Evolutionary conservation across 2,113 vertebrate species (phyloP), one percentile per base, ranked within the genome.

Genomic region (Aegypius monachus): DNA sequence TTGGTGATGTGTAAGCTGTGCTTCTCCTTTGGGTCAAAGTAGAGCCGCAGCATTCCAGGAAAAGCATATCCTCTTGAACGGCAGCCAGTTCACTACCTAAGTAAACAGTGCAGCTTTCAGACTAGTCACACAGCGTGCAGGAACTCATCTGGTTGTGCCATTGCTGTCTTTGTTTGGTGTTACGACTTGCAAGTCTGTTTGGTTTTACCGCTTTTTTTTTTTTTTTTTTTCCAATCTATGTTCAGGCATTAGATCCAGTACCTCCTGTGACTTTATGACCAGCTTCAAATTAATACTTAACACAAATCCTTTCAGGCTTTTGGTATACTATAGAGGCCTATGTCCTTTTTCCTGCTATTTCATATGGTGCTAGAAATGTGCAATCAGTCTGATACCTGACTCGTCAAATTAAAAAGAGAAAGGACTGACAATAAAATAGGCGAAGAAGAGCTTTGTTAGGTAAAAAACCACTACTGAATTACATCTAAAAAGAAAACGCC

Each of bases 241-340:
- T 45, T 84, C 83, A 75, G 25, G 48, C 6, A 32, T 61, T 68
- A 85, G 61, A 63, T 87, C 59, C 13, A 68, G 40, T 31, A 53
- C 50, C 34, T 93, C 43, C 52, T 13, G 5, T 47, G 52, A 74
- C 63, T 96, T 94, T 67, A 86, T 88, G 63, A 53, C 16, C 53
- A 67, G 34, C 21, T 86, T 93, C 34, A 84, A 43, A 91, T 89
- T 81, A 96, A 59, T 96, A 52, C 74, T 79, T 93, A 84, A 84
- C 55, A 50, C 25, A 65, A 68, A 52, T 61, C 13, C 15, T 48
- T 81, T 81, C 65, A 68, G 66, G 52, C 48, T 75, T 78, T 82
- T 72, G 32, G 2, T 53, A 15, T 50, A n/a, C 23, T 47, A 9
- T 36, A 58, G 34, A 91, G 27, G 10, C 36, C n/a, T 75, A 22